phyloP scores from a whole-genome alignment of 2,888 invertebrate genomes.

The Drosophila paramelanica region DNA sequence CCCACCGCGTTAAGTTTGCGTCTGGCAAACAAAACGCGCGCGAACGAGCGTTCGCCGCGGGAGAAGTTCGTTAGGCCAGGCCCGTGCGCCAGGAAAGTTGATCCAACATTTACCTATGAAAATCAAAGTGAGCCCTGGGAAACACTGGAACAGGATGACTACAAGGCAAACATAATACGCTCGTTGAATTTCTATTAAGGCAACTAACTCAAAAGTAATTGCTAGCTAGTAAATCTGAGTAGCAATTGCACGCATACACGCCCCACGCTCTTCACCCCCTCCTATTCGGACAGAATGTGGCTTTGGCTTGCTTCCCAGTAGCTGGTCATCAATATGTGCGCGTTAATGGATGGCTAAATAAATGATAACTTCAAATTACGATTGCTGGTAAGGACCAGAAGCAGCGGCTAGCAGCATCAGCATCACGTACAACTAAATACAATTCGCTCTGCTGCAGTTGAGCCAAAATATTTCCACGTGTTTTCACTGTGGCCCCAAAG shows the following conservation, averaged over 20 bases:
- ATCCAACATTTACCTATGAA: conserved; percentile 77
- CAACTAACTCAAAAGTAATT: conserved; percentile 80
- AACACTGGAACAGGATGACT: conserved; percentile 25
- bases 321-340: conserved; percentile 73
- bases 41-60: conserved; percentile 46
- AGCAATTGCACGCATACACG: conserved; percentile 54
- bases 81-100: conserved; percentile 31
- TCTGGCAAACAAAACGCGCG: conserved; percentile 46
- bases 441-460: conserved; percentile 71
- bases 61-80: conserved; percentile 64
- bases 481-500: conserved; percentile 40
- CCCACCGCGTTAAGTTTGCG: conserved; percentile 23
- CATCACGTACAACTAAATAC: conserved; percentile 73
- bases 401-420: conserved; percentile 22
- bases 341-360: conserved; percentile 80
- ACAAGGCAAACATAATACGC: conserved; percentile 75
- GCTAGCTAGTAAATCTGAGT: conserved; percentile 53
- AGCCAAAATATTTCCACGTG: conserved; percentile 77
- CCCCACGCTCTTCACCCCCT: neutral
- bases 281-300: neutral
- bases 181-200: conserved; percentile 76
- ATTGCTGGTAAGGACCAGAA: conserved; percentile 49
- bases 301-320: conserved; percentile 12
- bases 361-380: conserved; percentile 80
- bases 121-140: conserved; percentile 74